These are phyloP conservation scores for Scalopus aquaticus DNA, from an alignment of 2,113 vertebrate genomes.

Conservation along the genomic window DNA sequence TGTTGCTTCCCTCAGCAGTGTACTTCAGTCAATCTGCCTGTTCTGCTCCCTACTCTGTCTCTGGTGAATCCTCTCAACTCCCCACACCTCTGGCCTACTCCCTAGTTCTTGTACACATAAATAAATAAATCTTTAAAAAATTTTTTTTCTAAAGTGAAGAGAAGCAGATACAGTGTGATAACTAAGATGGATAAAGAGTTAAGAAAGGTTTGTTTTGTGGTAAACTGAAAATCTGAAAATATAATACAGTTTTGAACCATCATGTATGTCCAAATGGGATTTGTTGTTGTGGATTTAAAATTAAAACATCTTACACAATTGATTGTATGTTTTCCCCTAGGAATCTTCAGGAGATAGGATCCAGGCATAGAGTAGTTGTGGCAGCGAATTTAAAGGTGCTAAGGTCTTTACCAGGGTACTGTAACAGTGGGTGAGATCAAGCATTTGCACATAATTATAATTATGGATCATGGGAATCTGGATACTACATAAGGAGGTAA, in stretches of 20 bases:
- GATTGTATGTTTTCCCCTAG: neutral
- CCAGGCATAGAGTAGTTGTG: neutral
- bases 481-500: neutral
- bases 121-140: no score
- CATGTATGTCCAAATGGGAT: neutral
- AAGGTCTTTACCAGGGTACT: neutral
- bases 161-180: neutral
- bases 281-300: neutral
- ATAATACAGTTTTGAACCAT: neutral
- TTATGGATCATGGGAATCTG: neutral
- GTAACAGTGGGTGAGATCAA: neutral
- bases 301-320: neutral
- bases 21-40: no score
- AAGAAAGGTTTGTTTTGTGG: neutral
- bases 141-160: neutral
- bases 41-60: no score
- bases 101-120: no score
- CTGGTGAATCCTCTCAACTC: no score
- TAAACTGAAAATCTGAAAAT: neutral
- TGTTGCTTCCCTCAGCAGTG: no score
- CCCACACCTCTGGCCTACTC: no score
- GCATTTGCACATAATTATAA: neutral
- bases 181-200: neutral
- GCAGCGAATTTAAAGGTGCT: neutral
- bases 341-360: neutral